Base-by-base conservation (phyloP, 2,797 vertebrate genomes). In the Diplodus puntazzo region DNA sequence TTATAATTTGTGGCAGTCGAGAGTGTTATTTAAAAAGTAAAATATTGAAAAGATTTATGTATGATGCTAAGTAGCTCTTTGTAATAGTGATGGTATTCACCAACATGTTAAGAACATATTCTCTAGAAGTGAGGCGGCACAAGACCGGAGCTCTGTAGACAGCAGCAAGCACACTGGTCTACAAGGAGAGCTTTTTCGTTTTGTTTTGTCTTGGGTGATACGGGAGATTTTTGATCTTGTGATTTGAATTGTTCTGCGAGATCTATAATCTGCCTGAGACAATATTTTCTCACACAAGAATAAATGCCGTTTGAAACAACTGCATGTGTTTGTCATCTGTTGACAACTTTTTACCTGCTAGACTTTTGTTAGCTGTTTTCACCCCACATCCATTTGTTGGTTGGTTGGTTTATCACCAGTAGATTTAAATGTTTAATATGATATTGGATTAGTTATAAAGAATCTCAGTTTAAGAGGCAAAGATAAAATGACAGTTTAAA, bases 11-110 rank as follows among this genome's bases (percentile, higher is more conserved):
- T 94, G 92, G 92, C 92, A 91, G 92, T 88, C 73, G 69, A 94
- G 90, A 92, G 91, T 92, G 91, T 94, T 95, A 95, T 95, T 95
- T 95, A 94, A 95, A 92, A 92, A 92, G 73, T 89, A 62, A 89
- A 91, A 84, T 90, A 92, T 89, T 87, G 80, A 94, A 82, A 90
- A 94, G 92, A 87, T 93, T 86, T 92, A 93, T 90, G 91, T 94
- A 91, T 66, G 85, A 88, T 77, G 89, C 90, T 92, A 88, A 67
- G 87, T 93, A 91, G 89, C 86, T 92, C 91, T 94, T 94, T 94
- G 91, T 93, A 92, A 93, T 84, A 86, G 93, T 90, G 90, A 90
- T 79, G 89, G 85, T 90, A 88, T 89, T 90, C 82, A 82, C 89
- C 80, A 88, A 90, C 80, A 87, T 90, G 89, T 88, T 73, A 77